These are phyloP conservation scores for Zootoca vivipara DNA, from an alignment of 2,113 vertebrate species.

Conservation along the genomic window DNA sequence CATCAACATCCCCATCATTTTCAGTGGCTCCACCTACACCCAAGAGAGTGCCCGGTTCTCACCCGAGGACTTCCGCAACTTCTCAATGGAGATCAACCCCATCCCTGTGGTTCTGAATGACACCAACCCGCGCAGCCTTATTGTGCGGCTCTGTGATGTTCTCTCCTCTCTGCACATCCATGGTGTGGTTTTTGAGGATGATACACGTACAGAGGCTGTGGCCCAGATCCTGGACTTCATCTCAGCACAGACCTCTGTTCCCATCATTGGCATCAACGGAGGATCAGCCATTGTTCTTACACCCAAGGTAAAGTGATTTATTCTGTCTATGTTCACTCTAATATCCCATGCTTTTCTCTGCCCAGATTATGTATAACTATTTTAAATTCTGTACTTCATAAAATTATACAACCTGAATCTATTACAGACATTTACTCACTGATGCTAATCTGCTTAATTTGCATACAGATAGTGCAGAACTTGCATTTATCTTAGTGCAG, in stretches of 20 bases:
- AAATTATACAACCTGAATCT: neutral
- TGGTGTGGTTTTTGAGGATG: conserved; percentile 95
- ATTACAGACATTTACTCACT: neutral
- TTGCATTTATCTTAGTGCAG: neutral
- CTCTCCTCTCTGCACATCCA: conserved; percentile 91
- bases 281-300: conserved; percentile 92
- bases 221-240: conserved; percentile 96
- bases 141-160: conserved; percentile 92
- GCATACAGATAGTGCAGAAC: neutral
- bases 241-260: conserved; percentile 93
- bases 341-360: neutral
- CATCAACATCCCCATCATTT: conserved; percentile 79
- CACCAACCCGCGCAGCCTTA: conserved; percentile 92
- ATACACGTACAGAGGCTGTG: conserved; percentile 80
- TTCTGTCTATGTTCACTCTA: no score
- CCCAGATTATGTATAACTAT: neutral
- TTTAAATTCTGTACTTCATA: neutral
- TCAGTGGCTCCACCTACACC: conserved; percentile 85
- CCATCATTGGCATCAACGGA: conserved; percentile 92
- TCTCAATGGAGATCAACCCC: conserved; percentile 85
- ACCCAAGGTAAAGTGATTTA: conserved; percentile 82
- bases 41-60: conserved; percentile 81
- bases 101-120: conserved; percentile 91
- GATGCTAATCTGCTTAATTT: neutral
- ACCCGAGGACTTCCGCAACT: conserved; percentile 82